Percentiles rank a stretch among this genome's conserved stretches.
phyloP scores from a whole-genome alignment of 2,797 vertebrate species.

The Adrianichthys oophorus region DNA sequence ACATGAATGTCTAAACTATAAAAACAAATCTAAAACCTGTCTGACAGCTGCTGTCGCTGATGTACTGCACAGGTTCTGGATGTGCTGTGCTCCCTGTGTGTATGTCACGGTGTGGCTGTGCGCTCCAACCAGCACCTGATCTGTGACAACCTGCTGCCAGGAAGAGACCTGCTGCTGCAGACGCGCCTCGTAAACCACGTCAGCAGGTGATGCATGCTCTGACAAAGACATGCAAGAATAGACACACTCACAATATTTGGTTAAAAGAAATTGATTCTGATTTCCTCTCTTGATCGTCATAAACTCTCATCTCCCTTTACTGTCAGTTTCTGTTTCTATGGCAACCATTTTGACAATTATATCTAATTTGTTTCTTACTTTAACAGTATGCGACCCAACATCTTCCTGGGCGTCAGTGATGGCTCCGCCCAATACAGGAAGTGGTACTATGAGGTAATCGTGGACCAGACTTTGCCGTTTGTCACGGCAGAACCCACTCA shows the following conservation, averaged over 20 bases:
- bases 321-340: not conserved
- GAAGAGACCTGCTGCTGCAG: slow-evolving; percentile 90
- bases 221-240: not conserved
- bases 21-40: no score
- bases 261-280: not conserved
- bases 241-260: not conserved
- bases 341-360: not conserved
- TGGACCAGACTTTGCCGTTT: slow-evolving; percentile 88
- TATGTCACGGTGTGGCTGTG: slow-evolving; percentile 94
- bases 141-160: slow-evolving; percentile 95
- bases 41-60: not conserved
- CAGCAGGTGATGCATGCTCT: slow-evolving; percentile 82
- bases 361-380: not conserved
- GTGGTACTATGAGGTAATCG: slow-evolving; percentile 95
- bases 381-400: slow-evolving; percentile 91
- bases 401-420: slow-evolving; percentile 92
- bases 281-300: no score
- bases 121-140: slow-evolving; percentile 95
- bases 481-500: slow-evolving; percentile 92
- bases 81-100: slow-evolving; percentile 93
- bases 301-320: no score
- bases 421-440: slow-evolving; percentile 96
- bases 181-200: slow-evolving; percentile 93
- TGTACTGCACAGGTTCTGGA: slow-evolving; percentile 84
- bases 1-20: no score